These are phyloP conservation scores for Mus musculus DNA, from an alignment of 2,113 vertebrate species.

Conservation along the genomic window DNA sequence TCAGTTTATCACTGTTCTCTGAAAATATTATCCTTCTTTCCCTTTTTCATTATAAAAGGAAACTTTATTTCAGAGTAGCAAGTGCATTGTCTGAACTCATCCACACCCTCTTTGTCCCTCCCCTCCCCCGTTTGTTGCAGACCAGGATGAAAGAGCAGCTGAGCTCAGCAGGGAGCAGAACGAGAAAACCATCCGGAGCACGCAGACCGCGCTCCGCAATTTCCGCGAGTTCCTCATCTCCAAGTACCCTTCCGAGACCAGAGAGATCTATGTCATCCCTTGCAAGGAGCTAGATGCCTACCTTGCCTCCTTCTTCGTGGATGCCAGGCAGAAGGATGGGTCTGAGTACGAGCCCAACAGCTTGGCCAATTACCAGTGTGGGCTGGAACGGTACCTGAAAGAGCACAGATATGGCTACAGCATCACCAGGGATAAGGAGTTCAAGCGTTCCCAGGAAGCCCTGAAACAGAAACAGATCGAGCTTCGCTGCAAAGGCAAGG, in stretches of 20 bases:
- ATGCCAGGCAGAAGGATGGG: conserved; percentile 92
- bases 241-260: conserved; percentile 90
- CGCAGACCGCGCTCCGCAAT: conserved; percentile 91
- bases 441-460: conserved; percentile 92
- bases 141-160: conserved; percentile 90
- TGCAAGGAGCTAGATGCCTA: conserved; percentile 92
- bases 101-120: conserved; percentile 80
- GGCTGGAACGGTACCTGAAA: conserved; percentile 91
- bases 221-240: conserved; percentile 92
- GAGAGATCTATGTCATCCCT: conserved; percentile 92
- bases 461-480: conserved; percentile 92
- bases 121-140: conserved; percentile 84
- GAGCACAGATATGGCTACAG: conserved; percentile 92
- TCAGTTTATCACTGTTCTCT: conserved; percentile 78
- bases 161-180: conserved; percentile 93
- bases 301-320: conserved; percentile 92
- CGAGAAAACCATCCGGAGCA: conserved; percentile 93
- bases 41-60: conserved; percentile 77
- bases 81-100: conserved; percentile 78
- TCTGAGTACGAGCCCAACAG: conserved; percentile 93
- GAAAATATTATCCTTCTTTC: conserved; percentile 74
- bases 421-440: conserved; percentile 92
- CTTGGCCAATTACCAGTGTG: conserved; percentile 93
- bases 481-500: conserved; percentile 91
- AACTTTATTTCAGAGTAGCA: conserved; percentile 77